These are phyloP conservation scores for Ptyas mucosa DNA, from an alignment of 2,113 vertebrate species.

Conservation along the genomic window DNA sequence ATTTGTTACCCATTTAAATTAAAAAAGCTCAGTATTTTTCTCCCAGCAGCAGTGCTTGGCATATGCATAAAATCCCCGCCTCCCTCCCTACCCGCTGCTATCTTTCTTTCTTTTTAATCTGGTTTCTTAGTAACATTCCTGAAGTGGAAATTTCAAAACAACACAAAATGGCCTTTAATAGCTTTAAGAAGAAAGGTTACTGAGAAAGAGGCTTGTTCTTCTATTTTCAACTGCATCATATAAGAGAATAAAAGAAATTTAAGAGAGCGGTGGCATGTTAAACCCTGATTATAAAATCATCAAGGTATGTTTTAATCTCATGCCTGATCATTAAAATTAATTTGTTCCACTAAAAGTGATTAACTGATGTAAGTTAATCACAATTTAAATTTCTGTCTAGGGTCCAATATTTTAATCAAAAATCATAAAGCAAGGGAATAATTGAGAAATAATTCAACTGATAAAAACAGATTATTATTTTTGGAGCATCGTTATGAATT, in stretches of 20 bases:
- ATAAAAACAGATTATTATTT: slow-evolving; percentile 42
- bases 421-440: slow-evolving; percentile 36
- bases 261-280: slow-evolving; percentile 23
- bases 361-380: slow-evolving; percentile 37
- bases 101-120: slow-evolving; percentile 36
- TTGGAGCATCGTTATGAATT: slow-evolving; percentile 21
- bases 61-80: rapidly evolving
- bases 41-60: background rate
- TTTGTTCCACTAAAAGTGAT: slow-evolving; percentile 34
- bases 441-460: slow-evolving; percentile 51
- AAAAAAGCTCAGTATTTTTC: background rate
- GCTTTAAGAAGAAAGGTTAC: slow-evolving; percentile 20
- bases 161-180: slow-evolving; percentile 25
- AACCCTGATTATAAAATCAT: slow-evolving; percentile 43
- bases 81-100: rapidly evolving
- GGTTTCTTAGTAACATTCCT: slow-evolving; percentile 40
- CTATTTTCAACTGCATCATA: slow-evolving; percentile 34
- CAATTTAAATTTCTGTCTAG: slow-evolving; percentile 50
- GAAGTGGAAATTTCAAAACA: slow-evolving; percentile 43
- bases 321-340: slow-evolving; percentile 29
- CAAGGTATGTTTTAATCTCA: slow-evolving; percentile 37
- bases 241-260: background rate
- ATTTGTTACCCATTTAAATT: background rate
- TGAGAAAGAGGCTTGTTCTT: slow-evolving; percentile 23
- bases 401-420: slow-evolving; percentile 54